These are phyloP conservation scores for Cantharis flavilabris DNA, from an alignment of 2,888 invertebrate genomes.

Conservation along the genomic window DNA sequence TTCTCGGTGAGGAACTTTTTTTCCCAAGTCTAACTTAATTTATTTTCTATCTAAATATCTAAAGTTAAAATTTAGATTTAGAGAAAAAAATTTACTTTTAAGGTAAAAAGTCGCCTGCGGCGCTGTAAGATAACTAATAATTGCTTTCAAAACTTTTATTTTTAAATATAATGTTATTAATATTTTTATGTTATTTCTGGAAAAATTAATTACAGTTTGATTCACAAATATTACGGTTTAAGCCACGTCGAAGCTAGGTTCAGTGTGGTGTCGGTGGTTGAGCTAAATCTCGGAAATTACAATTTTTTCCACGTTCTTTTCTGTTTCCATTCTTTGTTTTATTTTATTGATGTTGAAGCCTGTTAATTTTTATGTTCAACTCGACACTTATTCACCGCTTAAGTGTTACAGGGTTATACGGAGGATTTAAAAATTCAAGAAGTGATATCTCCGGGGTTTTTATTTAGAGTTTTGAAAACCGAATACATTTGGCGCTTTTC, in stretches of 20 bases:
- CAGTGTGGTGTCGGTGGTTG: not conserved
- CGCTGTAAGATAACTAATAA: too few relatives aligned
- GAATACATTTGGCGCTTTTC: not conserved
- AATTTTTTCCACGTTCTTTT: not conserved
- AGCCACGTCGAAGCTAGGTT: not conserved
- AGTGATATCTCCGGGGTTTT: not conserved
- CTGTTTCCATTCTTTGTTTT: not conserved
- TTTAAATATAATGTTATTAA: too few relatives aligned
- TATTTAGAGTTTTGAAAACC: not conserved
- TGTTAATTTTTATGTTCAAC: not conserved
- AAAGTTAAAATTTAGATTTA: too few relatives aligned
- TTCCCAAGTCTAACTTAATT: too few relatives aligned
- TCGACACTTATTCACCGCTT: not conserved
- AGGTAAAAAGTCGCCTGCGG: too few relatives aligned
- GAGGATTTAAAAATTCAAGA: not conserved
- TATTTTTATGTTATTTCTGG: not conserved
- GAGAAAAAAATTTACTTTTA: too few relatives aligned
- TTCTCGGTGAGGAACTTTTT: too few relatives aligned
- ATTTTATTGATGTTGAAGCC: not conserved
- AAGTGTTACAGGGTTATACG: not conserved
- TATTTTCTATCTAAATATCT: too few relatives aligned
- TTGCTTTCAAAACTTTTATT: too few relatives aligned
- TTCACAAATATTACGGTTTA: not conserved
- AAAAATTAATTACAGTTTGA: not conserved
- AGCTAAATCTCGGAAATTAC: not conserved